Evolutionary conservation across 92 coral and sea anemone genomes (phyloP), one percentile per base, ranked within the genome.

Genomic region (Chrysogorgia sp.): DNA sequence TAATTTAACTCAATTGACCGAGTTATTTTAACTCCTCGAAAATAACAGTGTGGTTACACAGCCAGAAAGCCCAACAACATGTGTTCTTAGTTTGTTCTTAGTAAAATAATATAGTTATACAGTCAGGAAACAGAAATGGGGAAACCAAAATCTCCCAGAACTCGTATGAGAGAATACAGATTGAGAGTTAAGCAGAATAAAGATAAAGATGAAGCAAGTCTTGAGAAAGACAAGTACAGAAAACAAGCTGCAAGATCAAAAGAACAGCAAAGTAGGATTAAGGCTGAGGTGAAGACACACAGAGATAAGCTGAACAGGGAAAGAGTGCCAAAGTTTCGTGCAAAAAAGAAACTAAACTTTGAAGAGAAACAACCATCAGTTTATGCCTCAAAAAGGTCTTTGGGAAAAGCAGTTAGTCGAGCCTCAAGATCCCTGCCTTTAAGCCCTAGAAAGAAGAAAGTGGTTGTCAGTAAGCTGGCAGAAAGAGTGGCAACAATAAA

Each of bases 401-500:
- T 82, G 26, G 86, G 86, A 71, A 82, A 61, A 82, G 86, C 86
- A 47, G 65, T 71, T 34, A 71, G 81, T 33, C 71, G 86, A 35
- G 75, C 81, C 34, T 43, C 75, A 40, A 81, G 71, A 71, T 81
- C 79, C 40, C 49, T 69, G 71, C 85, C 78, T 26, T 17, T 58
- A 23, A 81, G 85, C 59, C 77, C 70, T 57, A 83, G 77, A 65
- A 75, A 75, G 40, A 83, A 83, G 83, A 83, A 76, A 76, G 69
- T 76, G 53, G 82, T 83, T 63, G 76, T 83, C 3, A 75, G 30
- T 61, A 76, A 76, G 49, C 78, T 83, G 52, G 87, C 79, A 41
- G 69, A 83, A 64, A 69, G 67, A 61, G 80, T 67, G 32, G 81
- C n/a, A n/a, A n/a, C n/a, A n/a, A n/a, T n/a, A n/a, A n/a, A n/a